These are phyloP conservation scores for Bovichtus variegatus DNA, from an alignment of 2,797 vertebrate species.

Conservation along the genomic window DNA sequence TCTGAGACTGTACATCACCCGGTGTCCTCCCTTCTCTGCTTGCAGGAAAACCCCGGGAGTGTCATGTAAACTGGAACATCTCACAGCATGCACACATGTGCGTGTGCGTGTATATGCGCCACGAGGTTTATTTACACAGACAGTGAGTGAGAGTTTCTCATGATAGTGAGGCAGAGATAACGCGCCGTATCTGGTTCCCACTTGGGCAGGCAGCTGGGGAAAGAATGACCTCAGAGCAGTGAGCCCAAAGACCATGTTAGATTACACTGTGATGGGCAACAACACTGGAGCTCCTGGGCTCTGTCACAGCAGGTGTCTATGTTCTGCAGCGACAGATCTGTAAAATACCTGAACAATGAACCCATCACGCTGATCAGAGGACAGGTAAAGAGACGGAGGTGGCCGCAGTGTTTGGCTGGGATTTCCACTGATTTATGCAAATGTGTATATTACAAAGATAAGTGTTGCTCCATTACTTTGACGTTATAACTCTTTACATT, in stretches of 20 bases:
- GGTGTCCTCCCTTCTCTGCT: slow-evolving; percentile 43
- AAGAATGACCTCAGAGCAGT: slow-evolving; percentile 61
- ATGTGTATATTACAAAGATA: background rate
- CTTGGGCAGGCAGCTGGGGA: slow-evolving; percentile 59
- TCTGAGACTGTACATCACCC: slow-evolving; percentile 31
- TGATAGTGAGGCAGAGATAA: slow-evolving; percentile 73
- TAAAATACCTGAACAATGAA: slow-evolving; percentile 13
- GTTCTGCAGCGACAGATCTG: slow-evolving; percentile 11
- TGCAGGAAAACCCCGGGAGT: slow-evolving; percentile 23
- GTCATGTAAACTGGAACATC: slow-evolving; percentile 17
- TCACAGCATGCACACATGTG: background rate
- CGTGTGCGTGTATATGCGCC: slow-evolving; percentile 28
- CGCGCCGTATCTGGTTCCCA: slow-evolving; percentile 68
- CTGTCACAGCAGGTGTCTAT: slow-evolving; percentile 33
- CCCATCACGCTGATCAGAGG: background rate
- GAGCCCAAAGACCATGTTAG: slow-evolving; percentile 43
- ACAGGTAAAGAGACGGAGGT: background rate
- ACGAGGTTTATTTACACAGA: slow-evolving; percentile 72
- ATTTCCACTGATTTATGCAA: background rate
- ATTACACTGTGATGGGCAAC: slow-evolving; percentile 39
- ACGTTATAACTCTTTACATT: background rate
- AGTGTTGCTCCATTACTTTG: background rate
- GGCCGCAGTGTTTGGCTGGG: background rate
- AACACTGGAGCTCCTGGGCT: slow-evolving; percentile 24
- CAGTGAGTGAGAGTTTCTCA: slow-evolving; percentile 67